Evolutionary conservation across 2,113 vertebrate genomes (phyloP).

Genomic region (Hystrix cristata): DNA sequence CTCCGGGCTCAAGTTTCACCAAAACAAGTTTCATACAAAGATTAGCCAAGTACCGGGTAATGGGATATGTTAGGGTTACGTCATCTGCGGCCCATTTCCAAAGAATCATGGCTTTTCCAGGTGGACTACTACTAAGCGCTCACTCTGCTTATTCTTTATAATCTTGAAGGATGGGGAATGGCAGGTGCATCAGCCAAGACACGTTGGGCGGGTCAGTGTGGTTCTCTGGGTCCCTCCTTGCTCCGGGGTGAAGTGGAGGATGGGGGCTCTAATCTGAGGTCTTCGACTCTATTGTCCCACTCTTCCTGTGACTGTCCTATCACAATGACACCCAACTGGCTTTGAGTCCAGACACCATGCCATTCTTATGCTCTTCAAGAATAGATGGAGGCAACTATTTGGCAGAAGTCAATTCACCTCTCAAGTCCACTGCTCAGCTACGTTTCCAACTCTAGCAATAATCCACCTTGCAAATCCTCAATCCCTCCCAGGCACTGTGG

Average conservation of each 20-base stretch:
- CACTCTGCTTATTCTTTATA: slow-evolving; percentile 32
- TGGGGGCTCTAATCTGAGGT: background rate
- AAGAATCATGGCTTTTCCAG: slow-evolving; percentile 74
- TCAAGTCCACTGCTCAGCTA: background rate
- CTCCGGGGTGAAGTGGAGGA: background rate
- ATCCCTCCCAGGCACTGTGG: background rate
- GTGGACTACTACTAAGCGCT: slow-evolving; percentile 46
- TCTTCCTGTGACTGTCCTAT: background rate
- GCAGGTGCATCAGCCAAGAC: slow-evolving; percentile 29
- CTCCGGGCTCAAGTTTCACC: slow-evolving; percentile 81
- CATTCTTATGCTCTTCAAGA: background rate
- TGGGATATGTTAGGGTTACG: slow-evolving; percentile 73
- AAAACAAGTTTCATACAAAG: slow-evolving; percentile 82
- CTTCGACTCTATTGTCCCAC: background rate
- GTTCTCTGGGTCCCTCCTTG: background rate
- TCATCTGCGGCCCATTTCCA: slow-evolving; percentile 76
- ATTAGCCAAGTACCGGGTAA: slow-evolving; percentile 80
- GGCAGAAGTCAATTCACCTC: background rate
- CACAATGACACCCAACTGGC: background rate
- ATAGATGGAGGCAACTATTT: background rate
- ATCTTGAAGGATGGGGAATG: background rate
- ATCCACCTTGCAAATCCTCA: background rate
- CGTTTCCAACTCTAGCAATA: background rate
- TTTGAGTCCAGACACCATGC: background rate
- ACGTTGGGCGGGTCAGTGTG: background rate